Conservation (phyloP, 2,888 invertebrate genomes). For the Fabriciana adippe region DNA sequence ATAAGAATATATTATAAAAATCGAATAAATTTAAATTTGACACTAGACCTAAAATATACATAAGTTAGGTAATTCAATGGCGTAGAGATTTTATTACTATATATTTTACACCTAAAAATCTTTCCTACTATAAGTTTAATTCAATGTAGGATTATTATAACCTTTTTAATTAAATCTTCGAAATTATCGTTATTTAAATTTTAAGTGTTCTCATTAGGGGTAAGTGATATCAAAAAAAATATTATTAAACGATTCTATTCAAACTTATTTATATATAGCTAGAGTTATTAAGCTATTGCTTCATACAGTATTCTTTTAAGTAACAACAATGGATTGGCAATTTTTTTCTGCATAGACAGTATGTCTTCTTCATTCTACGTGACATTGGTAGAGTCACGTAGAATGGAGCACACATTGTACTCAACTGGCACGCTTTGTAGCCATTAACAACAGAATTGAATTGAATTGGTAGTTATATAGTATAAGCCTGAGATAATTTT, state of each 20-base stretch:
- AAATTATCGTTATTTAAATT: slow-evolving; percentile 60
- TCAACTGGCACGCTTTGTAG: no score
- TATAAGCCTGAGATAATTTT: no score
- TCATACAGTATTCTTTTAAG: no score
- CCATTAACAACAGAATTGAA: no score
- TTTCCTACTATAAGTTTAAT: slow-evolving; percentile 45
- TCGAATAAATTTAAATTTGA: slow-evolving; percentile 10
- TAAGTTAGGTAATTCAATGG: slow-evolving; percentile 47
- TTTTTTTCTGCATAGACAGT: no score
- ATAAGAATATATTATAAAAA: background rate
- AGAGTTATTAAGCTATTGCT: no score
- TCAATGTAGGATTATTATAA: slow-evolving; percentile 56
- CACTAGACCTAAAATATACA: slow-evolving; percentile 3
- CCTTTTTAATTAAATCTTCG: slow-evolving; percentile 41
- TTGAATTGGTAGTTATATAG: no score
- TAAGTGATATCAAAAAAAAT: background rate
- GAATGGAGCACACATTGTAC: no score
- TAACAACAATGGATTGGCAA: no score
- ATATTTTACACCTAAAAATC: slow-evolving; percentile 49
- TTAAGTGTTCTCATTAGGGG: slow-evolving; percentile 10
- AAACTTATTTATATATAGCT: no score
- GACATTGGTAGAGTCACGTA: no score
- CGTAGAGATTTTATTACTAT: slow-evolving; percentile 47
- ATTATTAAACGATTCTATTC: background rate
- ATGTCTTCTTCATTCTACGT: no score